Percentiles rank a stretch among this genome's conserved stretches.
These are phyloP conservation scores for Kryptopterus vitreolus DNA, from an alignment of 2,797 vertebrate species.

Conservation along the genomic window DNA sequence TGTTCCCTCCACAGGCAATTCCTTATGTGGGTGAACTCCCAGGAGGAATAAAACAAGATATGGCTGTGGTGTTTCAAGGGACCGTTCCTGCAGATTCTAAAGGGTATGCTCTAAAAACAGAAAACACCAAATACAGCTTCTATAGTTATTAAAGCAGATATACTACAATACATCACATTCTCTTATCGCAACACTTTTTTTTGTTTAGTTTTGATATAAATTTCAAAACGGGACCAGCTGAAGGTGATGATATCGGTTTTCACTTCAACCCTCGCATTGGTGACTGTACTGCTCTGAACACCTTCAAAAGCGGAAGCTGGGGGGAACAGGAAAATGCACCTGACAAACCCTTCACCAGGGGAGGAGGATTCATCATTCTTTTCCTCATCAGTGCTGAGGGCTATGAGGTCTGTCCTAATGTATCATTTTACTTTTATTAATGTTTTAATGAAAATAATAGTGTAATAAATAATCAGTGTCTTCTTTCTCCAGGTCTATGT, in stretches of 20 bases:
- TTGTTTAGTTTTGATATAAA: constrained; percentile 28
- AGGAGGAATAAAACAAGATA: constrained; percentile 25
- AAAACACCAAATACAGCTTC: not conserved
- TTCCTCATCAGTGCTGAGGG: constrained; percentile 10
- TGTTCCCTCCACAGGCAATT: constrained; percentile 14
- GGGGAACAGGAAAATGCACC: constrained; percentile 1
- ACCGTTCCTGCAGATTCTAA: constrained; percentile 7
- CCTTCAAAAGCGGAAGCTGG: constrained; percentile 23
- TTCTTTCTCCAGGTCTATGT: too few species aligned
- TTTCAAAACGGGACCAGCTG: constrained; percentile 24
- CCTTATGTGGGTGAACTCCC: constrained; percentile 27
- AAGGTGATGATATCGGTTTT: constrained; percentile 31
- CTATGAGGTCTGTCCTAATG: constrained; percentile 25
- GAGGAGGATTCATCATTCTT: constrained; percentile 29
- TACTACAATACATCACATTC: too few species aligned
- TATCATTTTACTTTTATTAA: too few species aligned
- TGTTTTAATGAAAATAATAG: not conserved
- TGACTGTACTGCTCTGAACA: constrained; percentile 5
- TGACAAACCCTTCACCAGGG: not conserved
- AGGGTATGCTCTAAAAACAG: not conserved
- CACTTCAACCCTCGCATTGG: constrained; percentile 29
- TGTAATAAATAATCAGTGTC: too few species aligned
- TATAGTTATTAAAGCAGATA: not conserved
- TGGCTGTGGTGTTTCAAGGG: constrained; percentile 39
- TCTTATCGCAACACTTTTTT: not conserved